Evolutionary conservation across 2,113 vertebrate species (phyloP), one percentile per base, ranked within the genome.

Genomic region (Macquaria ambigua): DNA sequence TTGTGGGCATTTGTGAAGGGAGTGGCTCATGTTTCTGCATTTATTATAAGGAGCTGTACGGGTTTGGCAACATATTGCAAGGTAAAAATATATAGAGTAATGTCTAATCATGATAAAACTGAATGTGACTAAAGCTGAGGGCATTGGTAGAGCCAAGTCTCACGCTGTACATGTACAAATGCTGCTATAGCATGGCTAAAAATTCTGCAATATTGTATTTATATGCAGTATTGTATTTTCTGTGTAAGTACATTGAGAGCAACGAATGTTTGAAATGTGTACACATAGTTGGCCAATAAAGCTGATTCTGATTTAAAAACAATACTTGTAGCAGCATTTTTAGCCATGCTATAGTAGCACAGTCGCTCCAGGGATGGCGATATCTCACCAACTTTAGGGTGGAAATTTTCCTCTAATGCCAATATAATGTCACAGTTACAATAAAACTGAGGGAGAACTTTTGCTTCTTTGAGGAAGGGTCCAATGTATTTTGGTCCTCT

Each of bases 1-100:
- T 77, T 84, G 71, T 58, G 78, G 80, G 79, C n/a, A 21, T 78
- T 59, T 53, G 31, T 78, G 67, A 81, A 69, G 52, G 77, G 79
- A 63, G 82, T 84, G 82, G 77, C 64, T 73, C n/a, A 0, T 67
- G 58, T 25, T 79, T 72, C 66, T 31, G 1, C n/a, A 11, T 84
- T 67, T 76, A 74, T 81, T 77, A 70, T 61, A 71, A 61, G 18
- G 52, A 52, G 71, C 39, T 43, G 53, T 31, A 15, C 75, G 34
- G 74, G 56, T 87, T 75, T 81, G 68, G 86, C 59, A 53, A 6
- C 4, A 20, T 61, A 55, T 14, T 31, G 50, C 15, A 46, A 43
- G 66, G 34, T 67, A 43, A 58, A 76, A 48, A 68, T 53, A 61
- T 64, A 74, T 16, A 12, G 14, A 23, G 12, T 20, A 12, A 78